These are phyloP conservation scores for Temnopleurus reevesii DNA, from an alignment of 53 echinoderm and acorn worm genomes.

Conservation along the genomic window DNA sequence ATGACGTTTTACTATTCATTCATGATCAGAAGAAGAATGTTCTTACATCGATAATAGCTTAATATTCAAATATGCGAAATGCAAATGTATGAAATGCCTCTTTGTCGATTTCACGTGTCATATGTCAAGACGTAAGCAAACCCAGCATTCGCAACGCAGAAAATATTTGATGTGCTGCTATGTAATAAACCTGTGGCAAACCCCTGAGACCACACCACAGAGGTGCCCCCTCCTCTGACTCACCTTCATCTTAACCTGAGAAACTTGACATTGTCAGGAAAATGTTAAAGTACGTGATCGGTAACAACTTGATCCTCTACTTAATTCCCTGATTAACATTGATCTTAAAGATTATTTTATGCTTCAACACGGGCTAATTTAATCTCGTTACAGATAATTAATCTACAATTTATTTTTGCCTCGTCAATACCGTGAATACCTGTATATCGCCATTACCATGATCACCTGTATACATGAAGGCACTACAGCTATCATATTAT, in stretches of 20 bases:
- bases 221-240: background rate
- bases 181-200: background rate
- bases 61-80: no score
- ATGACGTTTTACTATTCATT: no score
- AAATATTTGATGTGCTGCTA: background rate
- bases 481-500: no score
- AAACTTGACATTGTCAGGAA: background rate
- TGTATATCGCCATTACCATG: no score
- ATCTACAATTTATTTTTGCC: background rate
- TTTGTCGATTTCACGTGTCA: no score
- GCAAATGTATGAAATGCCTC: no score
- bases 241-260: background rate
- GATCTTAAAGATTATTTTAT: background rate
- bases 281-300: background rate
- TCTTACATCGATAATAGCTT: no score
- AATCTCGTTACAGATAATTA: conserved; percentile 5
- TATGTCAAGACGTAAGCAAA: no score
- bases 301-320: background rate
- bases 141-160: no score
- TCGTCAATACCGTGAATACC: no score
- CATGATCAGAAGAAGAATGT: no score
- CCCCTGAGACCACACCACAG: background rate
- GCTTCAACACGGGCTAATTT: background rate
- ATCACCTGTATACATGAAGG: no score
- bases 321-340: conserved; percentile 9